These are phyloP conservation scores for Carposina sasakii DNA, from an alignment of 1,140 invertebrate species.

Conservation along the genomic window DNA sequence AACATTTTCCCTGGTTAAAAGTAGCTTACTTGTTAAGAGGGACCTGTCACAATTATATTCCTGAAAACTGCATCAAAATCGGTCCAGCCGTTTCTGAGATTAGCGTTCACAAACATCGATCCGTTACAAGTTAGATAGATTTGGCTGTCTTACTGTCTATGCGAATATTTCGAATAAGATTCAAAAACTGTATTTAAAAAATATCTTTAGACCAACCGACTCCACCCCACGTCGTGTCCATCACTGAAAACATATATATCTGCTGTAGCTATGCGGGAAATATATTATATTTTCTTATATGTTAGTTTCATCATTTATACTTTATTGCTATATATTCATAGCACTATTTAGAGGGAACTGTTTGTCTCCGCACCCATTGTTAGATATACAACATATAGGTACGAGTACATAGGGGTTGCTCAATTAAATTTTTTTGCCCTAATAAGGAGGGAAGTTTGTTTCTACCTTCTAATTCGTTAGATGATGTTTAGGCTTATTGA, in stretches of 20 bases:
- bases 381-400: too few relatives aligned
- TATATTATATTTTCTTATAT: conserved; percentile 72
- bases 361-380: conserved; percentile 54
- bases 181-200: too few relatives aligned
- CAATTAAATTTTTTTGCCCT: conserved; percentile 66
- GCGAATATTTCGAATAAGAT: too few relatives aligned
- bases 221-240: conserved; percentile 40
- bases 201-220: conserved; percentile 15
- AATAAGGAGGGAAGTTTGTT: conserved; percentile 48
- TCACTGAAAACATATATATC: conserved; percentile 59
- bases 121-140: too few relatives aligned
- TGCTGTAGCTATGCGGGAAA: conserved; percentile 58
- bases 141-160: too few relatives aligned
- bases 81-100: too few relatives aligned
- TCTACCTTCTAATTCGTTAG: conserved; percentile 14
- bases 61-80: too few relatives aligned
- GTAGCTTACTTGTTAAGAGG: too few relatives aligned
- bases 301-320: conserved; percentile 70
- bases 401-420: conserved; percentile 24
- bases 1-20: too few relatives aligned
- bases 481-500: too few relatives aligned
- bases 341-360: conserved; percentile 57
- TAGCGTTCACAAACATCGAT: too few relatives aligned
- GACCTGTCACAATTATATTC: too few relatives aligned
- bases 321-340: conserved; percentile 66